phyloP scores from a whole-genome alignment of 2,113 vertebrate genomes.

The Thunnus thynnus region DNA sequence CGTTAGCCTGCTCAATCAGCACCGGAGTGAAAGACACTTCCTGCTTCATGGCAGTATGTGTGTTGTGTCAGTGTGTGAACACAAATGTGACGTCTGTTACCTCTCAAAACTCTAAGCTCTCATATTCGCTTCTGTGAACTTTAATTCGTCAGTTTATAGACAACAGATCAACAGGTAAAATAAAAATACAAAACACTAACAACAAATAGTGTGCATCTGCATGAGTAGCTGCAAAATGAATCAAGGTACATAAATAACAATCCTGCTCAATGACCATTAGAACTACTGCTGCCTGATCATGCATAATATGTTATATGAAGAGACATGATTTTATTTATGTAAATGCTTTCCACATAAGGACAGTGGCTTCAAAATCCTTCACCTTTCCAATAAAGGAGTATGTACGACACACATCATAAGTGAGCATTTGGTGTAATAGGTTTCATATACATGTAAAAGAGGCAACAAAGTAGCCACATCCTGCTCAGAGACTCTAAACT shows the following conservation, averaged over 20 bases:
- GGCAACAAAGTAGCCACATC: background rate
- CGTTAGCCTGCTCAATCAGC: conserved; percentile 62
- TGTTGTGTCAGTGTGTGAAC: conserved; percentile 36
- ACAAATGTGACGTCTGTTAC: conserved; percentile 46
- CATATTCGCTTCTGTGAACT: background rate
- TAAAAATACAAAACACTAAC: background rate
- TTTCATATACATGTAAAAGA: background rate
- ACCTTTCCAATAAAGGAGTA: too few species aligned
- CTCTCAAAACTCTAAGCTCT: background rate
- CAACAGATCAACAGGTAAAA: background rate
- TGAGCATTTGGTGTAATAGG: background rate
- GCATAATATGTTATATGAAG: too few species aligned
- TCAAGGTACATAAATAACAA: background rate
- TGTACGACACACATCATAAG: background rate
- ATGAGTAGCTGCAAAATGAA: background rate
- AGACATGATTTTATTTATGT: too few species aligned
- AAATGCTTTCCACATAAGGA: too few species aligned
- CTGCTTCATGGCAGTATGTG: conserved; percentile 76
- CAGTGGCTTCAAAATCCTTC: too few species aligned
- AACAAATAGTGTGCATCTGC: background rate
- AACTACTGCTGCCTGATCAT: background rate
- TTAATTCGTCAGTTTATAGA: background rate
- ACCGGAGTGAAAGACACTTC: conserved; percentile 78
- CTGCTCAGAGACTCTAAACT: background rate
- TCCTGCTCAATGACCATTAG: background rate